Evolutionary conservation across 2,888 invertebrate species (phyloP).

Genomic region (Dicycla oo): DNA sequence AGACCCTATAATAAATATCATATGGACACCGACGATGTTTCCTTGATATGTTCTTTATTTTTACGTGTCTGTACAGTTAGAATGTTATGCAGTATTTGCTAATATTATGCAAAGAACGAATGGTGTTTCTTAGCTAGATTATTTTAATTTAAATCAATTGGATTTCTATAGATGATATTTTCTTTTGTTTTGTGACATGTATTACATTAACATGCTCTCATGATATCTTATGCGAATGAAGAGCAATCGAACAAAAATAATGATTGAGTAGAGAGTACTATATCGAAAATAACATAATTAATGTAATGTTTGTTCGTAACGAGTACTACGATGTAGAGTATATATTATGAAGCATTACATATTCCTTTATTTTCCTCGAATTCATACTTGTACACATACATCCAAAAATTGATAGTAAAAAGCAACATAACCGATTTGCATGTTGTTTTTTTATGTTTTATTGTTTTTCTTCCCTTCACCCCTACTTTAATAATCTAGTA

Average conservation of each 20-base stretch:
- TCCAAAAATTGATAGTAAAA: conserved; percentile 90
- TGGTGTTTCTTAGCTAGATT: conserved; percentile 87
- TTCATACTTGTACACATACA: conserved; percentile 90
- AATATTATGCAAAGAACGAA: conserved; percentile 83
- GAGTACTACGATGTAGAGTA: conserved; percentile 90
- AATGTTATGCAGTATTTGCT: conserved; percentile 85
- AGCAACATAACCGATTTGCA: conserved; percentile 88
- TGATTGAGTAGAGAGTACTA: conserved; percentile 87
- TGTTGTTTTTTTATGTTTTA: conserved; percentile 83
- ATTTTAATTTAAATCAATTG: conserved; percentile 88
- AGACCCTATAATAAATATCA: conserved; percentile 84
- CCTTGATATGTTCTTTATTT: conserved; percentile 79
- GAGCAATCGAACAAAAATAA: conserved; percentile 88
- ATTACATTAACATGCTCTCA: conserved; percentile 82
- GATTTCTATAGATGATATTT: conserved; percentile 86
- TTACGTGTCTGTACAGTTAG: conserved; percentile 88
- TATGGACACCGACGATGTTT: conserved; percentile 80
- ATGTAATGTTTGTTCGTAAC: conserved; percentile 89
- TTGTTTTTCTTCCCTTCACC: conserved; percentile 71
- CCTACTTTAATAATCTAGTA: conserved; percentile 61
- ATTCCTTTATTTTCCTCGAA: conserved; percentile 90
- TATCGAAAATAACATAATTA: conserved; percentile 88
- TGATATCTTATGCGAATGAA: conserved; percentile 79
- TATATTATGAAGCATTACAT: conserved; percentile 88
- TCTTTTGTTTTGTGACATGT: conserved; percentile 81